Base-by-base conservation (phyloP, 2,797 vertebrate genomes). In the Pelochelys cantorii region DNA sequence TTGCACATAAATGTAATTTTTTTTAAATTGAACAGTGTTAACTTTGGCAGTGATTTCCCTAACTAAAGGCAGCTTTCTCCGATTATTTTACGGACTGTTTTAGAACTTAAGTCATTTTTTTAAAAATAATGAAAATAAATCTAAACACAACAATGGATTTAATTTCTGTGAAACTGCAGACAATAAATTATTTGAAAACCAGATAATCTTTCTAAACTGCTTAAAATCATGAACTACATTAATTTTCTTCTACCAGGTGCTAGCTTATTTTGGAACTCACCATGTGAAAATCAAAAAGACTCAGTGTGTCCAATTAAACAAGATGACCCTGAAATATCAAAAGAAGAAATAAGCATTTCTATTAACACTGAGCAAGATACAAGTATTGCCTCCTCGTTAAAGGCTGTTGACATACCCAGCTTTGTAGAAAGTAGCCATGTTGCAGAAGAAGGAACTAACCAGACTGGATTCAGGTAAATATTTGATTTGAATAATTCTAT, bases 211-310 rank as follows among this genome's bases (percentile, higher is more conserved):
- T 54, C 31, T 79, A 82, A 71, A 82, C 29, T 0, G 5, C 2
- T 48, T 1, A 75, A 85, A 57, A 87, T 68, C 13, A 83, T 17
- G 75, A 27, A 79, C 91, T 96, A 48, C 27, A 29, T 83, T 79
- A 59, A 48, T 37, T 27, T 65, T 71, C 12, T 29, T 84, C 5
- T 93, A 56, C 57, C 79, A 99, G 99, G 99, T 91, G 98, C 99
- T 88, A 99, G 99, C 96, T 98, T 99, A 90, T 99, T 99, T 95
- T 99, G 99, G 99, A 98, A 98, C 56, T 37, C 97, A 71, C 89
- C 97, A 2, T 91, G 94, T 22, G 97, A 97, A 60, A 96, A 93
- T 55, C 95, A 96, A 88, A 97, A 86, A 0, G 84, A 95, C 29
- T 92, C 87, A 37, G 23, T 83, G 34, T 87, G 96, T 34, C 97